Evolutionary conservation across 2,888 invertebrate species (phyloP), one percentile per base, ranked within the genome.

Genomic region (Dendrolimus houi): DNA sequence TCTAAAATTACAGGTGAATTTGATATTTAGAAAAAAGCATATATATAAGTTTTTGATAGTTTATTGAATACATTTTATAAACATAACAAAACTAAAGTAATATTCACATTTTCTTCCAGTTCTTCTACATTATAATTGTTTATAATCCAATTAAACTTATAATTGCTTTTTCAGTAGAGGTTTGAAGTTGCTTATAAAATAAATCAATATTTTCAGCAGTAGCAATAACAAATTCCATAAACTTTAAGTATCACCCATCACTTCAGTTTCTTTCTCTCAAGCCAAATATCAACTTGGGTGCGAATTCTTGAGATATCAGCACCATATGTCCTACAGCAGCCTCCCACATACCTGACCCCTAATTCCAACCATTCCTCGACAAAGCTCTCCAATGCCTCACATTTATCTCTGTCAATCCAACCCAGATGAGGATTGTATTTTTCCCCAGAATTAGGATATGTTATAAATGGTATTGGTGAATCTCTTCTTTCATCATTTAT

Each of bases 371-470:
- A 98, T 60, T 93, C 93, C 0, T 92, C 86, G 0, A 97, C 93
- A 78, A 94, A 95, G 6, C 87, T 91, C 54, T 93, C 93, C 0
- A 97, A 85, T 1, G 93, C 92, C 56, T 92, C 91, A 74, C 93
- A 93, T 64, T 93, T 92, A 55, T 93, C 93, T 56, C 91, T 84
- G 55, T 93, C 93, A 52, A 92, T 88, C 95, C 95, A 95, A 85
- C 94, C 93, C 56, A 82, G 77, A 53, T 91, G 84, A 13, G 92
- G 83, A 59, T 84, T 92, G 84, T 94, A 97, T 63, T 90, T 92
- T 76, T 96, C 96, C 7, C 98, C 98, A 70, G 96, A 97, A 75
- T 98, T 98, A 0, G 98, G 97, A 81, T 98, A 98, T 13, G 95
- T 95, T 12, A 98, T 92, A 54, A 98, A 83, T 0, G 96, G 96